These are phyloP conservation scores for Tragulus kanchil DNA, from an alignment of 2,113 vertebrate genomes.

Conservation along the genomic window DNA sequence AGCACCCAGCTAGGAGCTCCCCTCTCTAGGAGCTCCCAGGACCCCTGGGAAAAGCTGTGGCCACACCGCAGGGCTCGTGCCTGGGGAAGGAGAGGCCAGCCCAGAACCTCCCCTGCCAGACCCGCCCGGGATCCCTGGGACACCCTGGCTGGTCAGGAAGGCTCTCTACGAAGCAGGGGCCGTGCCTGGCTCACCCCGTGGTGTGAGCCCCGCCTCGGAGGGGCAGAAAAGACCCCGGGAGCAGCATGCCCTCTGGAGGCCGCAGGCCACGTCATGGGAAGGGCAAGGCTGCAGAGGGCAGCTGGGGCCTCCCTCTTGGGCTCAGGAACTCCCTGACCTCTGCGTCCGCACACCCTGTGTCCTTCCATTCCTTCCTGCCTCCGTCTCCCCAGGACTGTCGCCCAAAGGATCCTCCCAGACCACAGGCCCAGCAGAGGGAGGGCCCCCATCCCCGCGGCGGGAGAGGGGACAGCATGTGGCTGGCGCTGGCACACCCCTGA, in stretches of 20 bases:
- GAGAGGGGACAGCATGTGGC: background rate
- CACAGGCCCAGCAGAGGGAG: background rate
- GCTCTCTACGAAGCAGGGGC: accelerated
- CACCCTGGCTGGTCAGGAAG: accelerated
- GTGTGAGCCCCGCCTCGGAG: too few relatives aligned
- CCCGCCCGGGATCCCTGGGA: accelerated
- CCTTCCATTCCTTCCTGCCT: background rate
- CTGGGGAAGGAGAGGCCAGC: too few relatives aligned
- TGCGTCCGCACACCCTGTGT: accelerated
- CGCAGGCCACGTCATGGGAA: accelerated
- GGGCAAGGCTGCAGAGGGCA: background rate
- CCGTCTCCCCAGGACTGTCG: too few relatives aligned
- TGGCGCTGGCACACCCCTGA: too few relatives aligned
- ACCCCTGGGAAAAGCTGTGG: background rate
- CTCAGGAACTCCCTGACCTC: too few relatives aligned
- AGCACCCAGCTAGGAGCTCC: background rate
- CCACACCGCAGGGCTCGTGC: accelerated
- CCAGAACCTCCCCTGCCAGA: accelerated
- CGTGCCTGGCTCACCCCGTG: accelerated
- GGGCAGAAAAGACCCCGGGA: background rate
- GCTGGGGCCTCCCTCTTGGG: accelerated
- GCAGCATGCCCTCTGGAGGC: background rate
- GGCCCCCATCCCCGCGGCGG: background rate
- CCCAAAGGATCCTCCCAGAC: background rate
- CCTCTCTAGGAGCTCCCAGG: background rate